Base-by-base conservation (phyloP, 2,888 invertebrate species). In the Agrilus cyanescens region DNA sequence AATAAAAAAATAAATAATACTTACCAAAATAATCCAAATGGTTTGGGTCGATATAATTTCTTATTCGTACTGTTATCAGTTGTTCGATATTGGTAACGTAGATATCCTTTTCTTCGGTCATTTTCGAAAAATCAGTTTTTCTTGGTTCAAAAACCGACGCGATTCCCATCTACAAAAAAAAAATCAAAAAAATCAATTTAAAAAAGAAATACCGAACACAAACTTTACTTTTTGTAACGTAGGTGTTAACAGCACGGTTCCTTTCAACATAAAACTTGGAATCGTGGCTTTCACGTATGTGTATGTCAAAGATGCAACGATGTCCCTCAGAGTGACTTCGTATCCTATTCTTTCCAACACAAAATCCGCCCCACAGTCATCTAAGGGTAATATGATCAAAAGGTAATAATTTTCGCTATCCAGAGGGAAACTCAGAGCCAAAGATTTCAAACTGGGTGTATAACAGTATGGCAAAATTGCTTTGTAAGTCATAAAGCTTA, bases 31-130 rank as follows among this genome's bases (percentile, higher is more conserved):
- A 50, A 16, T 45, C 42, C 20, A 52, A 52, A 31, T 55, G 70
- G 51, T 72, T 73, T 3, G 71, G 68, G 56, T 78, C 75, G 53
- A 74, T 72, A 62, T 84, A 85, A 62, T 86, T 86, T 57, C 82
- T 76, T 53, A 88, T 85, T 57, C 81, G 82, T 12, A 89, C 83
- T 40, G 85, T 85, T 47, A 89, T 83, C 13, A 82, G 80, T 66
- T 88, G 88, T 63, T 88, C 86, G 53, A 88, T 80, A 63, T 86
- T 86, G 43, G 83, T 78, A 30, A 85, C 86, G 58, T 85, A 88
- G 44, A 86, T 77, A 32, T 81, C 78, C n/a, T 73, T 66, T 57
- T 85, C 82, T 14, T 73, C 71, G 25, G 87, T 86, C 86, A 88
- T 85, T 44, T 78, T 78, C 13, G 79, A 74, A 58, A 88, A 81